Evolutionary conservation across 2,797 vertebrate species (phyloP).

Genomic region (Platalea minor): DNA sequence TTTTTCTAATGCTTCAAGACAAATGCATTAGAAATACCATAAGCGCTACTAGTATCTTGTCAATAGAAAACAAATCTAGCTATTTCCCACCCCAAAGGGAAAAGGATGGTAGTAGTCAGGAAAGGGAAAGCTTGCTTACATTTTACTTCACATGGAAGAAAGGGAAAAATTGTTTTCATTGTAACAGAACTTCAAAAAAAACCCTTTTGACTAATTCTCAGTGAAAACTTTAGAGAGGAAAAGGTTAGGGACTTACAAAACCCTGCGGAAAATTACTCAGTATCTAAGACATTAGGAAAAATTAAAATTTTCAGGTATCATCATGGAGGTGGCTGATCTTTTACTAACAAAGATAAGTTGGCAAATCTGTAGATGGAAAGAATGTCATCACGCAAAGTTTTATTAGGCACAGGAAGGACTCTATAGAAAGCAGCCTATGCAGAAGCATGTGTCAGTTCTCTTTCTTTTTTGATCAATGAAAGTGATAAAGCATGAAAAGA

Average conservation of each 20-base stretch:
- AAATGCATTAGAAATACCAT: slow-evolving; percentile 40
- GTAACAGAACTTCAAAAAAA: background rate
- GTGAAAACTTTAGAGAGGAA: background rate
- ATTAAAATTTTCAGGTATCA: background rate
- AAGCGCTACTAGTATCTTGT: slow-evolving; percentile 4
- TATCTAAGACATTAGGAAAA: background rate
- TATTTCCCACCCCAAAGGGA: background rate
- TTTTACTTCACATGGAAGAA: background rate
- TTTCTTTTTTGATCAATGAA: background rate
- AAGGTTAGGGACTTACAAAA: background rate
- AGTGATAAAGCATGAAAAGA: background rate
- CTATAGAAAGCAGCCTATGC: background rate
- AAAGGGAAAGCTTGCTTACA: background rate
- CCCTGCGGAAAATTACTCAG: background rate
- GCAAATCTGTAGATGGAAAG: background rate
- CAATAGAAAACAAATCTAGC: slow-evolving; percentile 37
- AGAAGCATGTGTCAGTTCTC: background rate
- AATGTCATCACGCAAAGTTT: background rate
- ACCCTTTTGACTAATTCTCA: background rate
- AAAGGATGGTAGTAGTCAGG: background rate
- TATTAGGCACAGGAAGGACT: background rate
- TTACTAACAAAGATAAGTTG: background rate
- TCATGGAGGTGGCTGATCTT: background rate
- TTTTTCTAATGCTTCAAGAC: slow-evolving; percentile 53
- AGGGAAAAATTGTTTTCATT: background rate